Evolutionary conservation across 2,888 invertebrate species (phyloP).

Genomic region (Matsumyia berberina): DNA sequence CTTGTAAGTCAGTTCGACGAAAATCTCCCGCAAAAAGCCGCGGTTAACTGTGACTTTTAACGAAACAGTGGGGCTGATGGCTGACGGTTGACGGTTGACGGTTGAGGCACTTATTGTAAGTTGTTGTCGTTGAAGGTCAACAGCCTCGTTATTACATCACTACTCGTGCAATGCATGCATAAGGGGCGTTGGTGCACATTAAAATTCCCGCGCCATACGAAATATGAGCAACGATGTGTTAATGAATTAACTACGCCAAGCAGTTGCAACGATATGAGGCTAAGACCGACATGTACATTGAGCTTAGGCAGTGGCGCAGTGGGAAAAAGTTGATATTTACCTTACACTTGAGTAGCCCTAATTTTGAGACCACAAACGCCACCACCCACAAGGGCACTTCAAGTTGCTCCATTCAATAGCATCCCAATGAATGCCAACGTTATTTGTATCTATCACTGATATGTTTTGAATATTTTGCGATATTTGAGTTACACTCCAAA

Average conservation of each 20-base stretch:
- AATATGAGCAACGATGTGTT: conserved; percentile 10
- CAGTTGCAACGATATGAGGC: neutral
- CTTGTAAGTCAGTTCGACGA: conserved; percentile 4
- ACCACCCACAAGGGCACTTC: conserved; percentile 30
- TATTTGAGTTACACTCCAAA: conserved; percentile 34
- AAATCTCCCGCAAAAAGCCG: conserved; percentile 1
- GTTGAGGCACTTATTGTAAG: conserved; percentile 16
- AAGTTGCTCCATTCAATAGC: neutral
- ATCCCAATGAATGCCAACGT: conserved; percentile 27
- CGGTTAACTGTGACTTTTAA: no score
- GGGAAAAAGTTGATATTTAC: conserved; percentile 10
- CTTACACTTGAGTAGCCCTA: conserved; percentile 21
- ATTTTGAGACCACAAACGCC: conserved; percentile 28
- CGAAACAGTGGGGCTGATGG: no score
- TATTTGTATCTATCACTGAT: neutral
- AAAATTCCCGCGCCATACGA: neutral
- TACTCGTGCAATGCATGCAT: conserved; percentile 13
- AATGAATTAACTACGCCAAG: neutral
- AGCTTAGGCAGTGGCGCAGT: neutral
- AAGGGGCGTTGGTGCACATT: conserved; percentile 37
- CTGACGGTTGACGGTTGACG: no score
- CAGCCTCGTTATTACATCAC: conserved; percentile 66
- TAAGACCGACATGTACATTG: no score
- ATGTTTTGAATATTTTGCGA: conserved; percentile 29
- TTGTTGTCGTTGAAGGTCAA: conserved; percentile 53